phyloP scores from a whole-genome alignment of 2,113 vertebrate genomes.

The Larimichthys polyactis region DNA sequence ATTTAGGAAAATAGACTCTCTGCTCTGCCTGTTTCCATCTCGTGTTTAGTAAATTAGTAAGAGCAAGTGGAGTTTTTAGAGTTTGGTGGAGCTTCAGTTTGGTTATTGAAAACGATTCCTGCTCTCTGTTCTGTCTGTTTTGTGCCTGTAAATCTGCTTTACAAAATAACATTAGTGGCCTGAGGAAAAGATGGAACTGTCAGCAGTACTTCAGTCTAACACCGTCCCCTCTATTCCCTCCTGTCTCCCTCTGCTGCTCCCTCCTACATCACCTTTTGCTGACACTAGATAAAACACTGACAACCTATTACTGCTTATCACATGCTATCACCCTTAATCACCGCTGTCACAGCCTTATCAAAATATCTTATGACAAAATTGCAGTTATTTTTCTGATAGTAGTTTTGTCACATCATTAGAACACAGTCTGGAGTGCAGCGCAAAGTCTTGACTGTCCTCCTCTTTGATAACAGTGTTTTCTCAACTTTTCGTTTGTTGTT shows the following conservation, averaged over 20 bases:
- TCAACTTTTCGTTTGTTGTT: conserved; percentile 11
- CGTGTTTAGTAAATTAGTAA: conserved; percentile 20
- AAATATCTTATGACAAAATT: conserved; percentile 53
- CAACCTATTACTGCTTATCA: conserved; percentile 74
- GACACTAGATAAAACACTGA: conserved; percentile 65
- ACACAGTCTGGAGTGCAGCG: conserved; percentile 23
- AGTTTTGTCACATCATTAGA: conserved; percentile 65
- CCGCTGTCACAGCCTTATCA: conserved; percentile 50
- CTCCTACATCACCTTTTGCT: conserved; percentile 52
- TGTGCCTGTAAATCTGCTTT: conserved; percentile 39
- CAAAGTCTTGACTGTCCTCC: conserved; percentile 23
- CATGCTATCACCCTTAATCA: conserved; percentile 62
- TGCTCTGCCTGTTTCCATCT: conserved; percentile 3
- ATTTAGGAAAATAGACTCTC: not conserved
- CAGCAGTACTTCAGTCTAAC: conserved; percentile 35
- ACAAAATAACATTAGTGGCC: conserved; percentile 35
- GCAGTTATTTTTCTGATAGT: conserved; percentile 17
- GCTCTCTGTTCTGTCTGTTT: conserved; percentile 27
- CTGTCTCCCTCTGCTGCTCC: conserved; percentile 42
- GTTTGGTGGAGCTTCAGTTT: not conserved
- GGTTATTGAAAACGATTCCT: conserved; percentile 25
- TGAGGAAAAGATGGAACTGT: conserved; percentile 42
- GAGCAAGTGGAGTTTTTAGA: not conserved
- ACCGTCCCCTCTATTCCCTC: conserved; percentile 30
- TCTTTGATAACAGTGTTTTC: conserved; percentile 31